Percentiles rank a stretch among this genome's conserved stretches.
Conservation (phyloP, 2,113 vertebrate species). For the Calonectris borealis region DNA sequence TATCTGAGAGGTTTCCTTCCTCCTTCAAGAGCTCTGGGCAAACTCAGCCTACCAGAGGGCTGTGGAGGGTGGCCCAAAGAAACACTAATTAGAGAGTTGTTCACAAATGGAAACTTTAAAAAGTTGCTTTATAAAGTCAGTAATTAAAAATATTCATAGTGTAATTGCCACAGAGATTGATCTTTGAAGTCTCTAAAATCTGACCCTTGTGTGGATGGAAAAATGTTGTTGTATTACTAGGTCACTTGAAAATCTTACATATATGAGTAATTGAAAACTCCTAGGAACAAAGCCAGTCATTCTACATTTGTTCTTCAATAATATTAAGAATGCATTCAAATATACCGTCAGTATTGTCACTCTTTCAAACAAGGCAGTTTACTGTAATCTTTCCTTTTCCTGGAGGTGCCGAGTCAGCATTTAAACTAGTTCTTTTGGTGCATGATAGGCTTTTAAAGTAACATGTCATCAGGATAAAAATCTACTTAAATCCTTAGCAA, state of each 20-base stretch:
- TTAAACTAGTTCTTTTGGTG: not conserved
- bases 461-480: not conserved
- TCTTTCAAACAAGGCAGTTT: not conserved
- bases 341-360: not conserved
- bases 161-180: not conserved
- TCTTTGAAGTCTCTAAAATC: not conserved
- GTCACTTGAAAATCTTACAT: not conserved
- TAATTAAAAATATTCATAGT: not conserved
- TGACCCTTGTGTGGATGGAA: not conserved
- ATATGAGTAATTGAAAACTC: not conserved
- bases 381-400: not conserved
- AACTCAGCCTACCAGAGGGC: not conserved
- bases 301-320: not conserved
- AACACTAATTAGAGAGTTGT: not conserved
- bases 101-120: not conserved
- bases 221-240: not conserved
- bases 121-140: not conserved
- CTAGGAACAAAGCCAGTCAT: not conserved
- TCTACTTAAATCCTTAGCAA: not conserved
- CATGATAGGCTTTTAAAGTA: not conserved
- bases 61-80: not conserved
- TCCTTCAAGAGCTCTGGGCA: not conserved
- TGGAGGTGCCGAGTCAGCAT: not conserved
- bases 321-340: not conserved
- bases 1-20: not conserved